Percentiles rank a stretch among this genome's conserved stretches.
These are phyloP conservation scores for Micromys minutus DNA, from an alignment of 2,113 vertebrate species.

Conservation along the genomic window DNA sequence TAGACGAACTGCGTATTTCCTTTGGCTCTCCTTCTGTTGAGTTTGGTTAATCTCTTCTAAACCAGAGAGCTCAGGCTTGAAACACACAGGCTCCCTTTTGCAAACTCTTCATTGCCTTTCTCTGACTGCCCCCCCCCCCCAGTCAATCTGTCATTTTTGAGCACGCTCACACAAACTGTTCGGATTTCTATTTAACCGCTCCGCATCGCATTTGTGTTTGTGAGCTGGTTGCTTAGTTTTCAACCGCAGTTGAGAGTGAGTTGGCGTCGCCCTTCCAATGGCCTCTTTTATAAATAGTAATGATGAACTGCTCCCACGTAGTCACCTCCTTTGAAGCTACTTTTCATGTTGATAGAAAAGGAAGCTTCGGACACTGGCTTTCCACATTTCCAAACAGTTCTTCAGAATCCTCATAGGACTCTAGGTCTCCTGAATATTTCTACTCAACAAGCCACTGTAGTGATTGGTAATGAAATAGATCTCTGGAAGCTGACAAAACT, in stretches of 20 bases:
- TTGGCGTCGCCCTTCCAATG: not conserved
- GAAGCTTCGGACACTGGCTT: slow-evolving; percentile 14
- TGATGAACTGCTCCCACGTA: not conserved
- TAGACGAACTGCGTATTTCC: slow-evolving; percentile 56
- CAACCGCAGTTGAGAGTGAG: slow-evolving; percentile 1
- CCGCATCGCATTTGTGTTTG: slow-evolving; percentile 22
- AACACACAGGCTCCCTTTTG: not conserved
- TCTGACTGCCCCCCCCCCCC: not conserved
- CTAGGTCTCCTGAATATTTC: not conserved
- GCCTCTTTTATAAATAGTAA: slow-evolving; percentile 45
- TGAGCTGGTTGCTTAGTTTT: slow-evolving; percentile 10
- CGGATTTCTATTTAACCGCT: not conserved
- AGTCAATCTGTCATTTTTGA: not conserved
- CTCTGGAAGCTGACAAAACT: not conserved
- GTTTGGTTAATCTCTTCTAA: slow-evolving; percentile 60
- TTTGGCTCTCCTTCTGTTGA: slow-evolving; percentile 58
- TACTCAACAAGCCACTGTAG: not conserved
- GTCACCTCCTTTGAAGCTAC: not conserved
- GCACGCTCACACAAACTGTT: not conserved
- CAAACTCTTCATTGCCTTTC: slow-evolving; percentile 25
- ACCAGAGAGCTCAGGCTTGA: slow-evolving; percentile 17
- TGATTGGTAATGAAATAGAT: not conserved
- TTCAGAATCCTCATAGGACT: not conserved
- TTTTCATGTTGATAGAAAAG: slow-evolving; percentile 35
- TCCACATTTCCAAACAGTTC: slow-evolving; percentile 4